Conservation (phyloP, 2,888 invertebrate species). For the Poecilobothrus nobilitatus region DNA sequence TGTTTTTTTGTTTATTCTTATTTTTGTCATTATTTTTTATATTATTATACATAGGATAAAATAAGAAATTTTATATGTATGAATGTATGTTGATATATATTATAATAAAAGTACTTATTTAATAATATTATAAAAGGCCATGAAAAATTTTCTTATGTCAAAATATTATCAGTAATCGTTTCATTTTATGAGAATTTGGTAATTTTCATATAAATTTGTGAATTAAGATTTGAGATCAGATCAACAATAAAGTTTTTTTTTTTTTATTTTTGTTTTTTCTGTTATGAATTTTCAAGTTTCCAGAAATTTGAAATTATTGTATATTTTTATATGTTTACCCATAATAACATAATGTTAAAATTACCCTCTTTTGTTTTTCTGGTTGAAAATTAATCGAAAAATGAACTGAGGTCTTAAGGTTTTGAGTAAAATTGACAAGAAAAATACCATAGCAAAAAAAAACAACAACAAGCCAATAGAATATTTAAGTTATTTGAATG, state of each 20-base stretch:
- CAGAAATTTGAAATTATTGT: not conserved
- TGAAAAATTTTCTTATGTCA: constrained; percentile 1
- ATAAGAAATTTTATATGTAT: not conserved
- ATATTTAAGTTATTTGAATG: too few relatives aligned
- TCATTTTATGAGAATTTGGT: constrained; percentile 4
- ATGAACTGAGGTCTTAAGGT: too few relatives aligned
- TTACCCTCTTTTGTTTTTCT: too few relatives aligned
- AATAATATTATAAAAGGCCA: not conserved
- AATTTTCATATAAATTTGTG: constrained; percentile 6
- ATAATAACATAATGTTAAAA: not conserved
- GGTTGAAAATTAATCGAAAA: too few relatives aligned
- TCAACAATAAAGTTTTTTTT: not conserved
- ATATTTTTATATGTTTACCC: not conserved
- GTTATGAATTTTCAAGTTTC: not conserved
- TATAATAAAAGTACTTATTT: not conserved
- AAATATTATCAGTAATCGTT: constrained; percentile 6
- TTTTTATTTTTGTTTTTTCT: not conserved
- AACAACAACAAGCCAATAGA: too few relatives aligned
- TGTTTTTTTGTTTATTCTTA: not conserved
- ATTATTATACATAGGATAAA: not conserved
- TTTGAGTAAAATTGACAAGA: too few relatives aligned
- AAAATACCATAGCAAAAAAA: too few relatives aligned
- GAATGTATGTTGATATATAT: not conserved
- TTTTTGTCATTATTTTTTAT: not conserved
- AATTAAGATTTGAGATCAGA: not conserved